Percentiles rank a stretch among this genome's conserved stretches.
Evolutionary conservation across 1,140 invertebrate species (phyloP).

Genomic region (Tetramorium parvispinum): DNA sequence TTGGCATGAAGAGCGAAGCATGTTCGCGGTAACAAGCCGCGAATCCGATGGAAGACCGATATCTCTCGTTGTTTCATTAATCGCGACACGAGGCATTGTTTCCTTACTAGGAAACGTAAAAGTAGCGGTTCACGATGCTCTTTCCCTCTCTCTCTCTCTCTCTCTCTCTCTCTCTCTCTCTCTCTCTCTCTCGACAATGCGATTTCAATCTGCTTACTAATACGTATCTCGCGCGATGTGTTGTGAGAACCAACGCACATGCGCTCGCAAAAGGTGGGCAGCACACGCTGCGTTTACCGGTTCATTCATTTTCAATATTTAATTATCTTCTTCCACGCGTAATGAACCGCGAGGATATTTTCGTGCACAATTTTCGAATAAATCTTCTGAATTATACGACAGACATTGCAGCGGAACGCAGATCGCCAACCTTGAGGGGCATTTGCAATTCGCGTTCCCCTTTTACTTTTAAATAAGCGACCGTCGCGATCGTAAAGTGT

Average conservation of each 20-base stretch:
- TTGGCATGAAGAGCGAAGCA: background rate
- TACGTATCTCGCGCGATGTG: conserved; percentile 26
- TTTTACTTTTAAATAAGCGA: conserved; percentile 47
- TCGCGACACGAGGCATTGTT: conserved; percentile 72
- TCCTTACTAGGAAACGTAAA: conserved; percentile 59
- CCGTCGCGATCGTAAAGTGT: background rate
- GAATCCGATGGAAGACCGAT: conserved; percentile 39
- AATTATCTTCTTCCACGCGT: conserved; percentile 10
- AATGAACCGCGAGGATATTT: conserved; percentile 15
- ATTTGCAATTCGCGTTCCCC: background rate
- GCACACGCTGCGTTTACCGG: background rate
- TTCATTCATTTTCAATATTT: conserved; percentile 48
- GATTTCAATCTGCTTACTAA: conserved; percentile 51
- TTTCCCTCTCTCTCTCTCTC: too few species aligned
- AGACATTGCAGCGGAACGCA: conserved; percentile 17
- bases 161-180: background rate
- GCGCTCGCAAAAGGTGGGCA: background rate
- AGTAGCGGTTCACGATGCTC: conserved; percentile 22
- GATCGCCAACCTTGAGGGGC: conserved; percentile 17
- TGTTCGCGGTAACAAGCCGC: conserved; percentile 28
- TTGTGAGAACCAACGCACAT: conserved; percentile 25
- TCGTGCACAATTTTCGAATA: conserved; percentile 30
- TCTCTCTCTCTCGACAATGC: background rate
- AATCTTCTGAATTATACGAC: conserved; percentile 26
- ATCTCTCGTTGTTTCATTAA: conserved; percentile 58